Base-by-base conservation (phyloP, 2,113 vertebrate genomes). In the Dinomys branickii region DNA sequence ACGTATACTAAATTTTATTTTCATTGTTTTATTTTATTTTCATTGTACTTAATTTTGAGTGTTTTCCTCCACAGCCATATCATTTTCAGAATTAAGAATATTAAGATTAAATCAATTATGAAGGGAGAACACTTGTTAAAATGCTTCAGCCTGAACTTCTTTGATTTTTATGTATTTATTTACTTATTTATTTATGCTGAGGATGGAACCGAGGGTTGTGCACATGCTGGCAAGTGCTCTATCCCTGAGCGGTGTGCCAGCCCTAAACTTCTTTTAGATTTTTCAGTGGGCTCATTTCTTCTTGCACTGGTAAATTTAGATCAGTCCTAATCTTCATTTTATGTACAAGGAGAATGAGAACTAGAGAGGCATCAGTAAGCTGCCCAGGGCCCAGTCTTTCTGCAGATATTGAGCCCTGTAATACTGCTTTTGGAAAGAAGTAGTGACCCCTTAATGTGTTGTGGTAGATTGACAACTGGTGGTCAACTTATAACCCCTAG, bases 11-110 rank as follows among this genome's bases (percentile, higher is more conserved):
- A 24, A 19, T 61, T 50, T 33, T 19, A 5, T 90, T 92, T n/a
- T n/a, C n/a, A n/a, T n/a, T n/a, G n/a, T n/a, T 71, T 54, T 59
- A n/a, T 54, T 56, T 30, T n/a, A 5, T 90, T 92, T 73, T 56
- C 81, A n/a, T 78, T 77, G 44, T 90, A 17, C 71, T 78, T 95
- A 67, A 85, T 47, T 78, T 90, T 19, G 14, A 94, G 78, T 77
- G 30, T 52, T 84, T 69, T 35, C 83, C 88, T 71, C 47, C 11
- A 9, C 11, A 81, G 50, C 26, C 14, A 28, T 13, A 38, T 67
- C 78, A 63, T 88, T 91, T 95, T 96, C 47, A 20, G 91, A 93
- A 91, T 92, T 80, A 63, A 92, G 67, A 78, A 41, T 54, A 83
- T 78, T 83, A 83, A 71, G 83, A 89, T 89, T 59, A 87, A 83